These are phyloP conservation scores for Trematocara macrostoma DNA, from an alignment of 2,113 vertebrate species.

Conservation along the genomic window DNA sequence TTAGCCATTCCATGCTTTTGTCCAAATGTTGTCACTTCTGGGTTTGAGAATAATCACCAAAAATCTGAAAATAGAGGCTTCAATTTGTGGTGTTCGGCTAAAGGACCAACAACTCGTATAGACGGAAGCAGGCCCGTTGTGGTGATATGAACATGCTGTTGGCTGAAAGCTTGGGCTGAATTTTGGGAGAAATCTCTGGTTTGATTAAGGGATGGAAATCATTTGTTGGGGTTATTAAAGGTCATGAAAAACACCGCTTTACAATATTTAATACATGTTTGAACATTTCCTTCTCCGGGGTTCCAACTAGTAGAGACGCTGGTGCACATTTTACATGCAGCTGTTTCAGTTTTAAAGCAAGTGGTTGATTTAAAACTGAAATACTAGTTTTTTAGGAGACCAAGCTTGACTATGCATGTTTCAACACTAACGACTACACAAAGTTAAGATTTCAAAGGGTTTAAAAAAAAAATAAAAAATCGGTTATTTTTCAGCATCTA, in stretches of 20 bases:
- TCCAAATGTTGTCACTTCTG: neutral
- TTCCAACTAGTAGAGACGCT: neutral
- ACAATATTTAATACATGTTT: neutral
- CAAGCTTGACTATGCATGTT: neutral
- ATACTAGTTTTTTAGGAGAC: rapidly evolving
- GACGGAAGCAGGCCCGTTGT: rapidly evolving
- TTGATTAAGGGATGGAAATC: neutral
- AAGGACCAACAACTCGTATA: neutral
- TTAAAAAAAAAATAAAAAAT: neutral
- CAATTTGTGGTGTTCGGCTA: neutral
- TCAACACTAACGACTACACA: neutral
- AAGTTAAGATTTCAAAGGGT: neutral
- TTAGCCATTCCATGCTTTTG: neutral
- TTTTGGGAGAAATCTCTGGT: neutral
- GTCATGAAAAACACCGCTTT: rapidly evolving
- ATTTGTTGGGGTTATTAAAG: neutral
- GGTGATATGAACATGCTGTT: neutral
- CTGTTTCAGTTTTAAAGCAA: neutral
- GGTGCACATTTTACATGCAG: neutral
- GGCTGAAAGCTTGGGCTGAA: neutral
- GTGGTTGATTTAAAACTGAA: neutral
- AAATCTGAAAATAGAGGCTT: neutral
- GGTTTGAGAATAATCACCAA: neutral
- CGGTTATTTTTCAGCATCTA: neutral
- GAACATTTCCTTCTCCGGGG: neutral